Conservation (phyloP, 2,797 vertebrate species). For the Myotis findleyi region DNA sequence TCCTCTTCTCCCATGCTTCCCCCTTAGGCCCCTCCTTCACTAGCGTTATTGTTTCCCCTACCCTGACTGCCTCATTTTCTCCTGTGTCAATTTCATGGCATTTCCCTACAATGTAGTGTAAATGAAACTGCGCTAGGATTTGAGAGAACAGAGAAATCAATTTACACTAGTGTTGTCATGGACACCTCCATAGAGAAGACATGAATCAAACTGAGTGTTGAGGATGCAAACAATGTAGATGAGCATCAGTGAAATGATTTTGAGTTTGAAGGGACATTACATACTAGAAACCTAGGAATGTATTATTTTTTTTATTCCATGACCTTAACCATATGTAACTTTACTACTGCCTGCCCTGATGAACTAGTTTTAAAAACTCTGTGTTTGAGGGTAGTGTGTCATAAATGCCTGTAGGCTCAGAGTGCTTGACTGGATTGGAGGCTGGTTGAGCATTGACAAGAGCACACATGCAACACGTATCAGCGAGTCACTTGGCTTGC, state of each 20-base stretch:
- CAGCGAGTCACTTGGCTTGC: background rate
- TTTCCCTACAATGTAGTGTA: background rate
- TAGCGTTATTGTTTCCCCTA: background rate
- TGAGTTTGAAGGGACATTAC: background rate
- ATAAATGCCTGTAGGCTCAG: background rate
- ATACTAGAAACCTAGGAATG: background rate
- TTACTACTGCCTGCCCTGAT: background rate
- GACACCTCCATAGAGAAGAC: background rate
- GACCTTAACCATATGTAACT: background rate
- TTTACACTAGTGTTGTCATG: slow-evolving; percentile 31
- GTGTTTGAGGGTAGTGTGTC: background rate
- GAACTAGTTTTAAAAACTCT: background rate
- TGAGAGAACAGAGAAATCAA: slow-evolving; percentile 1
- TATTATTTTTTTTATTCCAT: background rate
- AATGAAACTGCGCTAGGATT: background rate
- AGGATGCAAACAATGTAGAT: background rate
- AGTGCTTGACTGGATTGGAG: background rate
- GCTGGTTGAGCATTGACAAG: background rate
- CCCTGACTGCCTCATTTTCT: background rate
- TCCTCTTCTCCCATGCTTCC: background rate
- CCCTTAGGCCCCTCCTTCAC: background rate
- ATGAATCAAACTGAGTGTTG: background rate
- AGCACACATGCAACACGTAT: rapidly evolving
- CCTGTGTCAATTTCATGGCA: background rate
- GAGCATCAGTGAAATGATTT: background rate